Conservation (phyloP, 2,888 invertebrate species). For the Drosophila quinaria region DNA sequence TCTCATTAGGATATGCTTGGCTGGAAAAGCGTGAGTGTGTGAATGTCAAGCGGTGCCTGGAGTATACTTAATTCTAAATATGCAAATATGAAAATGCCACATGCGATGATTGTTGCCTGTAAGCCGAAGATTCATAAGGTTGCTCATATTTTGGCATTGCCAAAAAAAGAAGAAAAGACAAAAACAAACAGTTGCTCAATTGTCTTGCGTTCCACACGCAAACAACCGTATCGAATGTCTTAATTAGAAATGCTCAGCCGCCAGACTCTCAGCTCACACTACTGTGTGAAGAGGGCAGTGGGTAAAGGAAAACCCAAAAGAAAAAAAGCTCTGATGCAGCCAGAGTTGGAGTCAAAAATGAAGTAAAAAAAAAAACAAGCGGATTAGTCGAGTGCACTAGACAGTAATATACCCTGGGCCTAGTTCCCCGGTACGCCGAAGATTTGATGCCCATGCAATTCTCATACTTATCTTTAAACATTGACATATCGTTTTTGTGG, state of each 20-base stretch:
- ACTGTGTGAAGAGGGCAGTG: slow-evolving; percentile 30
- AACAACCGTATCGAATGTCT: slow-evolving; percentile 83
- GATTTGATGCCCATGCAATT: too few relatives aligned
- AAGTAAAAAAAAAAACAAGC: background rate
- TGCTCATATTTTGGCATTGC: slow-evolving; percentile 13
- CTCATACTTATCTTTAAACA: too few relatives aligned
- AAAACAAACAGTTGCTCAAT: slow-evolving; percentile 51
- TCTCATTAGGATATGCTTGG: slow-evolving; percentile 27
- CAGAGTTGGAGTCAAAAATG: slow-evolving; percentile 25
- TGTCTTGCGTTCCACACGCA: slow-evolving; percentile 81
- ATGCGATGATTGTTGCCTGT: slow-evolving; percentile 15
- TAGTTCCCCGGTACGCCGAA: too few relatives aligned
- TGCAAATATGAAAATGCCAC: slow-evolving; percentile 30
- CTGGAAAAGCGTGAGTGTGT: slow-evolving; percentile 20
- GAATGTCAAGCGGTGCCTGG: slow-evolving; percentile 66
- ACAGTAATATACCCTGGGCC: too few relatives aligned
- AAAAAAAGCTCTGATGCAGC: background rate
- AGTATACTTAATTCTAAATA: slow-evolving; percentile 45
- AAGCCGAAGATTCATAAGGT: slow-evolving; percentile 4
- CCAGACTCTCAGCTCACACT: slow-evolving; percentile 19
- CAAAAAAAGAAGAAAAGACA: slow-evolving; percentile 5
- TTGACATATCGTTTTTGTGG: too few relatives aligned
- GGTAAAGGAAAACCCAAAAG: slow-evolving; percentile 1
- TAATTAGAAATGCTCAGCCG: slow-evolving; percentile 81
- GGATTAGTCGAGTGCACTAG: too few relatives aligned